phyloP scores from a whole-genome alignment of 2,888 invertebrate genomes.

The Chesias legatella region DNA sequence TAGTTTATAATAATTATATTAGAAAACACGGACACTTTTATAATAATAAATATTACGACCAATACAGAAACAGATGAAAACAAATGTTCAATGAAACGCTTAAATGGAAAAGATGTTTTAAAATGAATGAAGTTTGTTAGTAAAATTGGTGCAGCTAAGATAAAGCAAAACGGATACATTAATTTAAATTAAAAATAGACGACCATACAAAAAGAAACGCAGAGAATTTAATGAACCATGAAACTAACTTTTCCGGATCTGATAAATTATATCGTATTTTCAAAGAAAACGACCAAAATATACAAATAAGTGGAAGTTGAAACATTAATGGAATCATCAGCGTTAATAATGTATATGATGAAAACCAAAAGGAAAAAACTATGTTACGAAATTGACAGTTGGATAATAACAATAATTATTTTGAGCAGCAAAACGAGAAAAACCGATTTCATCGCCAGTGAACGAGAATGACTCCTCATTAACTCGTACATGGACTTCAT shows the following conservation, averaged over 20 bases:
- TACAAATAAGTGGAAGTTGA: neutral
- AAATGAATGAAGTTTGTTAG: constrained; percentile 10
- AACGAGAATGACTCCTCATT: too few species aligned
- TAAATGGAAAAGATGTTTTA: constrained; percentile 12
- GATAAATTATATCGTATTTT: constrained; percentile 1
- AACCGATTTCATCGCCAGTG: too few species aligned
- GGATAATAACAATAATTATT: too few species aligned
- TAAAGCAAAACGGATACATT: constrained; percentile 31
- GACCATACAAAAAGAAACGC: neutral
- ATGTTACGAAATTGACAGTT: too few species aligned
- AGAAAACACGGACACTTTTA: neutral
- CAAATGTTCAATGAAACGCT: constrained; percentile 18
- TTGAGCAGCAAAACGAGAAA: too few species aligned
- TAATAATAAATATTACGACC: constrained; percentile 2
- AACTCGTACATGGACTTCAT: too few species aligned
- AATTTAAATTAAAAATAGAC: constrained; percentile 22
- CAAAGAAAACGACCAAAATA: constrained; percentile 3
- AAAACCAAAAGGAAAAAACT: constrained; percentile 1
- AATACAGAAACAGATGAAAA: constrained; percentile 17
- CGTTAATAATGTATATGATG: constrained; percentile 28
- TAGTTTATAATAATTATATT: too few species aligned
- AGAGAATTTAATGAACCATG: constrained; percentile 5
- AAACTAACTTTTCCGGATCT: neutral
- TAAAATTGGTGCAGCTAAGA: constrained; percentile 19
- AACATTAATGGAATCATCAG: constrained; percentile 12